These are phyloP conservation scores for Mycteria americana DNA, from an alignment of 2,797 vertebrate species.

Conservation along the genomic window DNA sequence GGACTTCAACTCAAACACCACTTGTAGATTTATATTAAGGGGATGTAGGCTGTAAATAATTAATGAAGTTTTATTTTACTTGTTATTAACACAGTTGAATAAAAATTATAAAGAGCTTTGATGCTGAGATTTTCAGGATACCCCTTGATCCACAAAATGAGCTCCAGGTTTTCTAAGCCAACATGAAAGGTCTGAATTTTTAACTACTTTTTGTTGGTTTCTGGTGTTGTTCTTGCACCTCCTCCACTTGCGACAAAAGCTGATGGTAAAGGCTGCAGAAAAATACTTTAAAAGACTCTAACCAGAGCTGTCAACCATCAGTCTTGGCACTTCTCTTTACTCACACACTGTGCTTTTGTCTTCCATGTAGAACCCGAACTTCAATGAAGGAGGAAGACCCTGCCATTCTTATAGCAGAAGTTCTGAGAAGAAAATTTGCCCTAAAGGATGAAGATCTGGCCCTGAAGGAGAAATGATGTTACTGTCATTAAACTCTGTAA, in stretches of 20 bases:
- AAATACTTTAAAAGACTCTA: accelerated
- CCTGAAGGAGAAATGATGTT: conserved; percentile 74
- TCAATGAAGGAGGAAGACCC: conserved; percentile 92
- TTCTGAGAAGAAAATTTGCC: conserved; percentile 92
- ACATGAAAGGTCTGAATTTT: not conserved
- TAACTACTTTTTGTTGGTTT: not conserved
- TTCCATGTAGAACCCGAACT: conserved; percentile 78
- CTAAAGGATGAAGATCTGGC: conserved; percentile 87
- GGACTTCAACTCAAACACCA: not conserved
- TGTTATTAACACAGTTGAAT: not conserved
- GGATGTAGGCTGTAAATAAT: not conserved
- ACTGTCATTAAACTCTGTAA: conserved; percentile 28
- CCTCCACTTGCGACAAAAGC: not conserved
- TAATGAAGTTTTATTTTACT: not conserved
- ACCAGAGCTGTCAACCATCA: not conserved
- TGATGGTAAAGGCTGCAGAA: not conserved
- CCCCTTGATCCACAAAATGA: not conserved
- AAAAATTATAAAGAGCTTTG: not conserved
- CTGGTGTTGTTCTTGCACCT: not conserved
- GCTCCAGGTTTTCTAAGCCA: not conserved
- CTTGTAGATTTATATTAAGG: not conserved
- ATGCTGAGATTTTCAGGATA: not conserved
- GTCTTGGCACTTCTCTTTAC: not conserved
- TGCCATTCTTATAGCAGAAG: conserved; percentile 91
- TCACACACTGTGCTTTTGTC: not conserved